Evolutionary conservation across 2,113 vertebrate genomes (phyloP).

Genomic region (Erythrolamprus reginae): DNA sequence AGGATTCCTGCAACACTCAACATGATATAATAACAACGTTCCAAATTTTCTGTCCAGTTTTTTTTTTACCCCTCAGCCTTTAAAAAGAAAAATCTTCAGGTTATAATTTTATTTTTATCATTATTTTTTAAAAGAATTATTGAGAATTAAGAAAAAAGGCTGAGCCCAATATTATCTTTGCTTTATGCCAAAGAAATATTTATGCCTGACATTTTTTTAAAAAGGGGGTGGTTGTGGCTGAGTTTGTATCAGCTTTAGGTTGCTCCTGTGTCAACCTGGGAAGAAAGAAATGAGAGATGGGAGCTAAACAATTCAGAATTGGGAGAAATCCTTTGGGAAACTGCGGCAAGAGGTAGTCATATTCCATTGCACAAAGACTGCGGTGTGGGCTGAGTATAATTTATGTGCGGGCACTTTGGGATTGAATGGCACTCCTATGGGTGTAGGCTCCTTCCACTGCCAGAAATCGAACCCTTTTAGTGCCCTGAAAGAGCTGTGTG

Average conservation of each 20-base stretch:
- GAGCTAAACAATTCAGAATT: background rate
- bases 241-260: background rate
- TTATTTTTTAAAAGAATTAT: no score
- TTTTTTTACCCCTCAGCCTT: background rate
- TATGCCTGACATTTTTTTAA: no score
- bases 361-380: background rate
- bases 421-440: conserved; percentile 1
- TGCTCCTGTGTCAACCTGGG: background rate
- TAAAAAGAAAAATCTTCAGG: background rate
- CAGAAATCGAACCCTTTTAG: conserved; percentile 17
- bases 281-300: background rate
- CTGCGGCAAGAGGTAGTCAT: background rate
- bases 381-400: background rate
- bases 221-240: no score
- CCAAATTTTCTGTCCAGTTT: background rate
- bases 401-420: conserved; percentile 5
- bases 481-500: background rate
- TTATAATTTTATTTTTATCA: no score
- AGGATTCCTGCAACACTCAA: background rate
- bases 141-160: no score
- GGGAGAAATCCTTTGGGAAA: background rate
- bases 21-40: background rate
- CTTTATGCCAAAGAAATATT: background rate
- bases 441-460: background rate
- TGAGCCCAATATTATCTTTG: background rate